Base-by-base conservation (phyloP, 2,113 vertebrate genomes). In the Scophthalmus maximus region DNA sequence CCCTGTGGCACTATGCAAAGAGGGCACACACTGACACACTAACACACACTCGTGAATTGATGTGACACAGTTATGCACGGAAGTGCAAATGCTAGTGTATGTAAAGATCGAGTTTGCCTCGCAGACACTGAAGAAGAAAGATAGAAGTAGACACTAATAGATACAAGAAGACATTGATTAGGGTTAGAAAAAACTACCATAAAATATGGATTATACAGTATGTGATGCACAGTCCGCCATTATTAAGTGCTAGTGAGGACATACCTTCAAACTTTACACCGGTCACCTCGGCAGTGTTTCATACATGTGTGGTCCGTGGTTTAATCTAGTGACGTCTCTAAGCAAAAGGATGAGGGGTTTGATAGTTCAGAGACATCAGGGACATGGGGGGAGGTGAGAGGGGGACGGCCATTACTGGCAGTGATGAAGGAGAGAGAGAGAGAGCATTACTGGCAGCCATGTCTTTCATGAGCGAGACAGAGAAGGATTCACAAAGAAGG, bases 381-480 rank as follows among this genome's bases (percentile, higher is more conserved):
- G 78, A 72, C 34, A 61, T 17, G 29, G 29, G 40, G 42, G 76
- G 78, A 15, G 79, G 78, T 25, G 66, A 29, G 44, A 53, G 82
- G 76, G 81, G 81, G 87, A 40, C 58, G 89, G 86, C 68, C 87
- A 73, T 94, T 94, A 93, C 93, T 93, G 94, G 92, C 92, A 94
- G 84, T 85, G 87, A 88, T 85, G 90, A 88, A 89, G 88, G 85
- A 73, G 88, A 76, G 89, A 73, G 88, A 76, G 89, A 91, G 79
- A 91, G 79, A 68, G 51, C 76, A 87, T 94, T 94, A 94, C 94
- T 92, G 94, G 94, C 92, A 94, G 72, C 68, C 68, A 55, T 88
- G 84, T 93, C 90, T 87, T 93, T 92, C 89, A 84, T 94, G 94
- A 94, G 90, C 84, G 77, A 94, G 92, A 94, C 42, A 93, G 91